Evolutionary conservation across 2,113 vertebrate genomes (phyloP), one percentile per base, ranked within the genome.

Genomic region (Nannobrachium achirus): DNA sequence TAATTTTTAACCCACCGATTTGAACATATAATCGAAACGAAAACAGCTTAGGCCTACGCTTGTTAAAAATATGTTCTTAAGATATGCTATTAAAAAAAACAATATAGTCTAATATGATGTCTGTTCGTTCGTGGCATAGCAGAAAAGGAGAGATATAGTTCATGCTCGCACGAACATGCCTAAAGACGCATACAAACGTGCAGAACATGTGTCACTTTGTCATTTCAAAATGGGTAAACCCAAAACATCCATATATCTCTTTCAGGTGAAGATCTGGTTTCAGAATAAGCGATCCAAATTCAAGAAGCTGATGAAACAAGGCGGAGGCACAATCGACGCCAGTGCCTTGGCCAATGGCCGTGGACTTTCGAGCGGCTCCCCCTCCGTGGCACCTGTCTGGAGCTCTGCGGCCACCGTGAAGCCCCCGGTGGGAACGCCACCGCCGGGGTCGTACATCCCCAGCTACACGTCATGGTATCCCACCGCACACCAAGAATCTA

Each of bases 401-500:
- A 98, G 95, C 91, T 92, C 95, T 71, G 91, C 93, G 76, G 91
- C 94, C 33, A 94, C 95, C 40, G 96, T 95, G 66, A 99, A 98
- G 91, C 91, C 92, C 56, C 92, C 97, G 0, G 93, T 94, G 80
- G 93, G 94, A 55, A 94, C 94, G 16, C 92, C 94, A 55, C 94
- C 94, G 16, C 92, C 94, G 51, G 94, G 94, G 71, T 93, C 96
- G 63, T 98, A 99, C 92, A 98, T 98, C 73, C 97, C 97, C 90
- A 97, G 95, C 93, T 99, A 98, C 93, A 99, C 97, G 61, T 98
- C 97, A 16, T 98, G 97, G 97, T 99, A 99, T 61, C 96, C 97
- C 56, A 95, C 95, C 64, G 91, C 96, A 55, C 97, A 99, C 92
- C 97, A 98, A 93, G 97, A 99, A 95, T 96, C 97, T 94, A 95